Evolutionary conservation across 2,797 vertebrate species (phyloP), one percentile per base, ranked within the genome.

Genomic region (Orestias chungarensis): DNA sequence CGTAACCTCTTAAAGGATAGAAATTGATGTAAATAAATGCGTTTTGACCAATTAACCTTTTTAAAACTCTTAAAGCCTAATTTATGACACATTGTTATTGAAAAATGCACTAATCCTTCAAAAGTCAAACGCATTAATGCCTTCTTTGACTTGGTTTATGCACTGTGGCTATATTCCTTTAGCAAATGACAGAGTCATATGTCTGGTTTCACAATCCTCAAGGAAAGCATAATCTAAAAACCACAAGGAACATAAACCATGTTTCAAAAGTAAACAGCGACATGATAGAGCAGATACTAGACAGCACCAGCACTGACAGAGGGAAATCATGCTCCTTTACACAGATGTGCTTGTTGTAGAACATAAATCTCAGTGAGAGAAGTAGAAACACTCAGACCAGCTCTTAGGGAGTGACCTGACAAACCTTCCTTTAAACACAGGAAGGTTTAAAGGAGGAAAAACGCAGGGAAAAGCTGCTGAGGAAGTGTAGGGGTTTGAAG

Each of bases 221-320:
- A 75, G 84, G 76, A 79, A 81, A 85, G 87, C 87, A 84, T 87
- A 92, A 92, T 77, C 82, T 90, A 88, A 89, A 92, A 93, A 90
- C 90, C 90, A 70, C 88, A 87, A 86, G 88, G 83, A 92, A 90
- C 86, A 76, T 70, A 88, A 92, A 88, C 83, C 31, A 42, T 82
- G 88, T 90, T 93, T 94, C 86, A 90, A 92, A 93, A 88, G 90
- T 90, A 91, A 93, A 92, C 89, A 91, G 83, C 90, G 76, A 82
- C 59, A 62, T 70, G 85, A 90, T 81, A 72, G 84, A 85, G 81
- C 71, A 61, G 81, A 91, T 87, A 88, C 86, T 85, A 91, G 89
- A 92, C 78, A 82, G 76, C 86, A 86, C 89, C 84, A 76, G 7
- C 83, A 75, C 70, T 20, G 11, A 75, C 80, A 66, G 76, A 70